phyloP scores from a whole-genome alignment of 2,797 vertebrate species.

The Oreochromis mossambicus region DNA sequence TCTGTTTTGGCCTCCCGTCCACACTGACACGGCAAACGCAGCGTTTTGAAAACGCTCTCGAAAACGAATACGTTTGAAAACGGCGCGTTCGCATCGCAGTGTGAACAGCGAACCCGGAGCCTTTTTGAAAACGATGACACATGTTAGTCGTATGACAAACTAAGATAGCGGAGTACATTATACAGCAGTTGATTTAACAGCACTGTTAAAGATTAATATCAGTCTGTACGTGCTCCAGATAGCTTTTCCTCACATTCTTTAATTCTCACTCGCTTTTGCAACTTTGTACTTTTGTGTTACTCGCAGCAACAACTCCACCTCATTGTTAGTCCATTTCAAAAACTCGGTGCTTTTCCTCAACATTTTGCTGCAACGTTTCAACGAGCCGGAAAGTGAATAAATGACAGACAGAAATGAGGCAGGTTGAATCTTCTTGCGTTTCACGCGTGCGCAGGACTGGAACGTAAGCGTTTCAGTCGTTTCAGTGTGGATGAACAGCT shows the following conservation, averaged over 20 bases:
- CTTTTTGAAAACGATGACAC: background rate
- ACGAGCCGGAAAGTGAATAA: rapidly evolving
- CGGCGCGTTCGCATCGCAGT: rapidly evolving
- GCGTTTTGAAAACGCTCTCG: background rate
- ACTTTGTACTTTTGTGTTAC: background rate
- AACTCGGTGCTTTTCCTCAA: rapidly evolving
- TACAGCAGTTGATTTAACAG: background rate
- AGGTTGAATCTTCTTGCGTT: background rate
- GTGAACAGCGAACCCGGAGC: background rate
- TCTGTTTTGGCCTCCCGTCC: background rate
- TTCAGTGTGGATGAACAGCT: background rate
- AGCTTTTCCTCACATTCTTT: rapidly evolving
- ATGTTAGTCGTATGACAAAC: background rate
- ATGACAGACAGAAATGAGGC: rapidly evolving
- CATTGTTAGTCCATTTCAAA: rapidly evolving
- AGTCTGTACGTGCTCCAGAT: rapidly evolving
- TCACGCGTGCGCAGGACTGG: rapidly evolving
- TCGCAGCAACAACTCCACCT: background rate
- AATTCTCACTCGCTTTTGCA: rapidly evolving
- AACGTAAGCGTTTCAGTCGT: rapidly evolving
- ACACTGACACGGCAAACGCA: background rate
- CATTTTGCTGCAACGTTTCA: rapidly evolving
- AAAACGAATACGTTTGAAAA: background rate
- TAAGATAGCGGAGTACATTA: rapidly evolving
- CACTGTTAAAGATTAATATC: background rate